These are phyloP conservation scores for Tetragnatha montana DNA, from an alignment of 2,888 invertebrate species.

Conservation along the genomic window DNA sequence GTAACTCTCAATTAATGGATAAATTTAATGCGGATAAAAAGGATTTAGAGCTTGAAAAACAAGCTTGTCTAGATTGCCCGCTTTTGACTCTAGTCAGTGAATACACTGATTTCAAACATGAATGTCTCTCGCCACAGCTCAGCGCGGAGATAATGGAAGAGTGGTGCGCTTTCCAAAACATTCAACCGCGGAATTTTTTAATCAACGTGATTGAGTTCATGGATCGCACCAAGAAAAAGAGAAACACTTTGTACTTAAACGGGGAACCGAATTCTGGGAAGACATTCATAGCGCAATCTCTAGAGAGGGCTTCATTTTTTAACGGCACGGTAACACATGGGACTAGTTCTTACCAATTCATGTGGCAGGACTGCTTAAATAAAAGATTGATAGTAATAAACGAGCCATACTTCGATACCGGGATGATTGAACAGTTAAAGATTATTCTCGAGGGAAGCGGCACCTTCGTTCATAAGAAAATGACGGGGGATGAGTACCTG, in stretches of 20 bases:
- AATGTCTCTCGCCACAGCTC: background rate
- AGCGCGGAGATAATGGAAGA: background rate
- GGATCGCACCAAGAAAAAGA: slow-evolving; percentile 4
- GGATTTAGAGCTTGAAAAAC: too few species aligned
- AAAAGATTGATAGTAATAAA: slow-evolving; percentile 14
- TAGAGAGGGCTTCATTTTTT: background rate
- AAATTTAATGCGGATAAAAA: too few species aligned
- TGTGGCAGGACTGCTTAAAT: slow-evolving; percentile 42
- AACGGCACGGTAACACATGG: slow-evolving; percentile 14
- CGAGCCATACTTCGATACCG: slow-evolving; percentile 12
- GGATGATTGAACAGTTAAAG: slow-evolving; percentile 28
- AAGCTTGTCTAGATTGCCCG: too few species aligned
- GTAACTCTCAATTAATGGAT: too few species aligned
- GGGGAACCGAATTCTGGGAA: slow-evolving; percentile 21
- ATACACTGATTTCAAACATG: background rate
- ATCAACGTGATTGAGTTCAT: background rate
- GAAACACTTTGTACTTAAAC: background rate
- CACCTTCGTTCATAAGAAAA: slow-evolving; percentile 11
- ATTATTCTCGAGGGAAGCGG: background rate
- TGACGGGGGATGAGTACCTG: slow-evolving; percentile 1
- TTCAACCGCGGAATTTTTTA: background rate
- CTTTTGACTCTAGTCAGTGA: too few species aligned
- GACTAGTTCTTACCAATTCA: background rate
- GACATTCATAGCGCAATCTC: background rate
- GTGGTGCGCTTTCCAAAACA: slow-evolving; percentile 28